phyloP scores from a whole-genome alignment of 2,797 vertebrate species.

The Prunella strophiata region DNA sequence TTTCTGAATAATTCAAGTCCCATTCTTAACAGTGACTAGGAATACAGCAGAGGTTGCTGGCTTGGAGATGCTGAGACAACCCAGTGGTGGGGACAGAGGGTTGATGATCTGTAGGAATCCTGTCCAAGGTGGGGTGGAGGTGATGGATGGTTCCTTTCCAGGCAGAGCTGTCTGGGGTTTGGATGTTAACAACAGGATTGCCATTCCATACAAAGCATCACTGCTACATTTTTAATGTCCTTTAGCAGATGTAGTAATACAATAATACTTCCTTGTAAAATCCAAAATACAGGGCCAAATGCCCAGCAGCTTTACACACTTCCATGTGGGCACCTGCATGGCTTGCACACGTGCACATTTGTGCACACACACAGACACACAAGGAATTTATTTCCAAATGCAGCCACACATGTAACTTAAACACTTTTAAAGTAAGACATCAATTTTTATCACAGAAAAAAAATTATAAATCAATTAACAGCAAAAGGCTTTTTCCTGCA shows the following conservation, averaged over 20 bases:
- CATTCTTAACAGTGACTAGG: neutral
- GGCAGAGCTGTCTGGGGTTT: neutral
- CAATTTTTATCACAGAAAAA: neutral
- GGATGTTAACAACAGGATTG: neutral
- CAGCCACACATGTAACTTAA: neutral
- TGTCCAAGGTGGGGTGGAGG: neutral
- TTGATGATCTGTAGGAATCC: neutral
- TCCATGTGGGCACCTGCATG: neutral
- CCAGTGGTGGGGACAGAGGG: neutral
- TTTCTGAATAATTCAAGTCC: slow-evolving; percentile 14
- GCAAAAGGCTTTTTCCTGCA: neutral
- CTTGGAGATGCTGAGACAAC: neutral
- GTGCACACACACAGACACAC: neutral
- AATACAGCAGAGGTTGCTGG: neutral
- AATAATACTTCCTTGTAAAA: neutral
- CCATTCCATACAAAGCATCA: neutral
- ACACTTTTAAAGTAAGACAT: neutral
- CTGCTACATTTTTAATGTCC: neutral
- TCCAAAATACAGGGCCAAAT: neutral
- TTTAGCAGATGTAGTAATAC: neutral
- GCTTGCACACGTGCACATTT: neutral
- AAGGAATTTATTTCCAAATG: neutral
- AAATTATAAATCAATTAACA: neutral
- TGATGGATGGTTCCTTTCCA: neutral
- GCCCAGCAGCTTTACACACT: neutral